Conservation (phyloP, 2,113 vertebrate species). For the Cryptotis parvus region DNA sequence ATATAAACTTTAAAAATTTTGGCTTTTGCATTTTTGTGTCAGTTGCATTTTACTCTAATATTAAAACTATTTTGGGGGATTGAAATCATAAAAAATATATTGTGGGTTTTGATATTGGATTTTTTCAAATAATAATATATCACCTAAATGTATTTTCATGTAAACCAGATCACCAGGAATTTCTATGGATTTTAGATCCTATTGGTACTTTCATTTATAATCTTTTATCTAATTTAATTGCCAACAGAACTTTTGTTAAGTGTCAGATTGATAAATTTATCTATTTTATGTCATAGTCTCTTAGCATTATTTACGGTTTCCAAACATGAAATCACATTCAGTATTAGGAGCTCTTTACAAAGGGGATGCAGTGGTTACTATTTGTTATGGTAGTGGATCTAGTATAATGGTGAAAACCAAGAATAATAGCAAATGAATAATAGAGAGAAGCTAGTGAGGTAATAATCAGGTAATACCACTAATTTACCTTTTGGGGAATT, state of each 20-base stretch:
- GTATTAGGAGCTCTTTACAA: not conserved
- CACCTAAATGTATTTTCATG: no score
- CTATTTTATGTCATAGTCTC: not conserved
- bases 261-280: not conserved
- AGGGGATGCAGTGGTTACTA: not conserved
- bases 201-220: not conserved
- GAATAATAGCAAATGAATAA: not conserved
- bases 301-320: not conserved
- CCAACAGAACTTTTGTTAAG: not conserved
- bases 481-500: not conserved
- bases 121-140: no score
- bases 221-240: not conserved
- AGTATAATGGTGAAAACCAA: not conserved
- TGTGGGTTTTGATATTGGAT: no score
- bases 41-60: no score
- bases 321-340: constrained; percentile 26
- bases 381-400: not conserved
- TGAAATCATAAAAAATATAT: no score
- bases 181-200: not conserved
- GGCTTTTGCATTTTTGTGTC: no score
- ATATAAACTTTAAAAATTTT: no score
- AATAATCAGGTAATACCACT: not conserved
- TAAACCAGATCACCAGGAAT: not conserved
- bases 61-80: no score
- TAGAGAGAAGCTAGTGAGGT: constrained; percentile 19